Evolutionary conservation across 2,113 vertebrate genomes (phyloP).

Genomic region (Sus scrofa): T2T-Sscrofa CM000824.6:211498001-211498500

Average conservation of each 20-base stretch:
- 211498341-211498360: neutral
- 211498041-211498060: rapidly evolving
- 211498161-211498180: neutral
- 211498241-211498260: neutral
- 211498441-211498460: neutral
- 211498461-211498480: neutral
- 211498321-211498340: neutral
- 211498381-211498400: neutral
- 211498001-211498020: neutral
- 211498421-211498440: neutral
- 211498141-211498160: neutral
- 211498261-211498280: neutral
- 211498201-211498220: neutral
- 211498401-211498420: neutral
- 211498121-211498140: neutral
- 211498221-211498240: neutral
- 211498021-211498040: neutral
- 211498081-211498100: neutral
- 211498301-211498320: neutral
- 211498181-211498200: neutral
- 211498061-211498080: neutral
- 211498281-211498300: neutral
- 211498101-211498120: neutral
- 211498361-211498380: neutral
- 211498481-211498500: neutral